Evolutionary conservation across 2,797 vertebrate genomes (phyloP).

Genomic region (Margarornis squamiger): DNA sequence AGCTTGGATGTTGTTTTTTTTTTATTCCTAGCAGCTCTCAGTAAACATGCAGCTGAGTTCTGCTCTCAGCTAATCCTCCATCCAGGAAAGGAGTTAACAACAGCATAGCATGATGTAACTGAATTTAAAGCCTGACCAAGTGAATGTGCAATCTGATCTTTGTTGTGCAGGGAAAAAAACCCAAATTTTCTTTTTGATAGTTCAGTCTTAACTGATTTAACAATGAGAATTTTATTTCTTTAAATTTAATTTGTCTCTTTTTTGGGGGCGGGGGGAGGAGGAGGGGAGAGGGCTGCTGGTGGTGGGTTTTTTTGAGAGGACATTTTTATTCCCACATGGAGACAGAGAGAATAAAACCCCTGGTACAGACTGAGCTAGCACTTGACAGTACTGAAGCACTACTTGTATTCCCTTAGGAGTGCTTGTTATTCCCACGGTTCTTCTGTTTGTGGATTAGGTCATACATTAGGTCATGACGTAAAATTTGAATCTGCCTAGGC

Average conservation of each 20-base stretch:
- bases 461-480: not conserved
- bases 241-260: not conserved
- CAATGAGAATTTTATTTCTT: not conserved
- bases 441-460: not conserved
- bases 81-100: not conserved
- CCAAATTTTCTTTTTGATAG: not conserved
- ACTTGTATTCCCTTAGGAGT: not conserved
- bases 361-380: not conserved
- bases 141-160: not conserved
- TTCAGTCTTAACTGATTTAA: not conserved
- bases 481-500: not conserved
- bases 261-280: fast-evolving
- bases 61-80: constrained; percentile 10
- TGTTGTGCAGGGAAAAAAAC: not conserved
- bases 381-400: not conserved
- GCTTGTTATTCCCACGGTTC: not conserved
- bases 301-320: not conserved
- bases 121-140: constrained; percentile 51
- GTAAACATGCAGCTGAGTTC: constrained; percentile 2
- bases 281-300: not conserved
- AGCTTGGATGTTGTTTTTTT: not conserved
- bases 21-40: not conserved
- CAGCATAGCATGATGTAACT: constrained; percentile 17
- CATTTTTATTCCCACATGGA: not conserved
- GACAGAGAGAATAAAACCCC: not conserved